Evolutionary conservation across 2,888 invertebrate species (phyloP), one percentile per base, ranked within the genome.

Genomic region (Orthonevra nobilis): DNA sequence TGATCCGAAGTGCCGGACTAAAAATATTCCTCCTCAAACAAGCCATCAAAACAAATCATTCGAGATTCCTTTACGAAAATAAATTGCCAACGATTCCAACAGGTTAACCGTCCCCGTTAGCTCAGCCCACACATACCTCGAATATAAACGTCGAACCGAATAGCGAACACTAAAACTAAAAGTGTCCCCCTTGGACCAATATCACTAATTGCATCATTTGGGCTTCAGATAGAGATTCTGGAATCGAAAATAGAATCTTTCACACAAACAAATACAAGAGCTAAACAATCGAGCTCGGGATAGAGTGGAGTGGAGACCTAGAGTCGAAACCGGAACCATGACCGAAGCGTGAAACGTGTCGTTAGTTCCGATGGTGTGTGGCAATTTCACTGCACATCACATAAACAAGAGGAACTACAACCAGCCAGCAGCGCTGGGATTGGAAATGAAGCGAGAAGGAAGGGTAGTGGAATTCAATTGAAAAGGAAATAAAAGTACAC

Each of bases 201-300:
- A 79, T 79, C 66, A 73, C 79, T 79, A 79, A 79, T 79, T 79
- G 79, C 79, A 79, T 79, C 79, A 79, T 79, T 79, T 73, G 50
- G 48, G 30, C 46, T 28, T 19, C 34, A 36, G 60, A 38, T 52
- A 38, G 66, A 38, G 61, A 72, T 61, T 79, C 72, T 44, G 38
- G 28, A 44, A 54, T 61, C 68, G 79, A 79, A 79, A 79, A 79
- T 79, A 79, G 79, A 79, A 56, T 73, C 56, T 28, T 40, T 9
- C 30, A 52, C 20, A 48, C 19, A 12, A 34, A 12, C 12, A 34
- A n/a, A n/a, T n/a, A n/a, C n/a, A n/a, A n/a, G n/a, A n/a, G n/a
- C n/a, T n/a, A n/a, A n/a, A n/a, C n/a, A 34, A 52, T 52, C 61
- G 28, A 72, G 52, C 38, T n/a, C n/a, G n/a, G n/a, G n/a, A n/a